A percentile compares a stretch with the other conserved stretches of the same genome.
These are phyloP conservation scores for Austrolebias charrua DNA, from an alignment of 2,797 vertebrate genomes.

Conservation along the genomic window DNA sequence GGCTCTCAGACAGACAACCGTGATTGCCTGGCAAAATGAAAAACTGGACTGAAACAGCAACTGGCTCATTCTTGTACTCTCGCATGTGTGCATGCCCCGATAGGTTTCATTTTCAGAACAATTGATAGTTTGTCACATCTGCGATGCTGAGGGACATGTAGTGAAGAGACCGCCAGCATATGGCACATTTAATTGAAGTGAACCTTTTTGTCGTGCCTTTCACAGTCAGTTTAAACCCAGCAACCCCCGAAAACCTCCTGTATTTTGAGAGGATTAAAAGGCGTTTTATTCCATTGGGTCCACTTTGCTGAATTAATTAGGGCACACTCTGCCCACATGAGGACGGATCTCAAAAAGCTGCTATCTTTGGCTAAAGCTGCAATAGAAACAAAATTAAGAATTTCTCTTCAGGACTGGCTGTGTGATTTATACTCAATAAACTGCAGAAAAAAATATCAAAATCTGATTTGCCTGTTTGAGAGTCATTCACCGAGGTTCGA, in stretches of 20 bases:
- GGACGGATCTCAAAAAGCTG: conserved; percentile 31
- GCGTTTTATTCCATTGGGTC: conserved; percentile 43
- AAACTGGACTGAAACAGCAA: conserved; percentile 23
- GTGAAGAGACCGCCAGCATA: conserved; percentile 57
- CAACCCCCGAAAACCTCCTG: conserved; percentile 35
- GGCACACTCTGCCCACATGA: conserved; percentile 43
- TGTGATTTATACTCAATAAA: conserved; percentile 12
- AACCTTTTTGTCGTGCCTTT: conserved; percentile 50
- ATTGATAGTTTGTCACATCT: conserved; percentile 68
- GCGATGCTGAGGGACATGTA: conserved; percentile 47
- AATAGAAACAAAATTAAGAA: background rate
- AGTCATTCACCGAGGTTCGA: conserved; percentile 41
- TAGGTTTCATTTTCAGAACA: conserved; percentile 62
- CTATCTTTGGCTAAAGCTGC: conserved; percentile 3
- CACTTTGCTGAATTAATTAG: conserved; percentile 47
- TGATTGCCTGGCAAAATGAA: conserved; percentile 30
- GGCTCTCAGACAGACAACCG: conserved; percentile 5
- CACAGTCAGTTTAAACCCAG: conserved; percentile 47
- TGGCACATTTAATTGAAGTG: conserved; percentile 69
- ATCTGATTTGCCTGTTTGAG: conserved; percentile 37
- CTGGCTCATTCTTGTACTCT: conserved; percentile 24
- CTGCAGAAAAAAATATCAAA: conserved; percentile 25
- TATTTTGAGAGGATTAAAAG: conserved; percentile 34
- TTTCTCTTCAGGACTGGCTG: conserved; percentile 10
- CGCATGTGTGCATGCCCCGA: conserved; percentile 43